phyloP scores from a whole-genome alignment of 2,797 vertebrate species.

The Sphenodon punctatus region DNA sequence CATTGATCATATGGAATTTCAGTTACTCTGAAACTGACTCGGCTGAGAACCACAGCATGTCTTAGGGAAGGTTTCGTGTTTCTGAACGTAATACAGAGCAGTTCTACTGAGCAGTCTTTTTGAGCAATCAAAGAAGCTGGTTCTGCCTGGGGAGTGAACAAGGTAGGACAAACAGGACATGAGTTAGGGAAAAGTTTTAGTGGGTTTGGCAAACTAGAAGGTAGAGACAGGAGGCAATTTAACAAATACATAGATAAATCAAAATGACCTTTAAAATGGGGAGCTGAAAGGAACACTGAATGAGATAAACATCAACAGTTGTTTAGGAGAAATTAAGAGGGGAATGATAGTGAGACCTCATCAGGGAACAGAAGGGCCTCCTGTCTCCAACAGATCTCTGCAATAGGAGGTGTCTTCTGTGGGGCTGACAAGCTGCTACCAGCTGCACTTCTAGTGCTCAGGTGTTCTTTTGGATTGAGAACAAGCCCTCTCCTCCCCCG shows the following conservation, averaged over 20 bases:
- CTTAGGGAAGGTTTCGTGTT: background rate
- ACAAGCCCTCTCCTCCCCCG: too few relatives aligned
- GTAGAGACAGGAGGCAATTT: background rate
- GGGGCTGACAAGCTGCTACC: too few relatives aligned
- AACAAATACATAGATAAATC: background rate
- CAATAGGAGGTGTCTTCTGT: too few relatives aligned
- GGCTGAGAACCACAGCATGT: background rate
- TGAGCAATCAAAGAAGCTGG: background rate
- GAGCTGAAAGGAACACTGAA: background rate
- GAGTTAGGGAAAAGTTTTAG: background rate
- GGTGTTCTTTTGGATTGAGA: too few relatives aligned
- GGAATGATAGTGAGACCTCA: background rate
- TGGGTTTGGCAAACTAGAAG: background rate
- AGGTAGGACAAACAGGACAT: background rate
- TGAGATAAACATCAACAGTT: background rate
- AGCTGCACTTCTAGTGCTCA: too few relatives aligned
- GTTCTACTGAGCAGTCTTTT: background rate
- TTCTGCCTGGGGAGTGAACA: background rate
- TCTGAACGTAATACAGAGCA: background rate
- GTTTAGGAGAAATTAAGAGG: background rate
- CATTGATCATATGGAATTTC: conserved; percentile 21
- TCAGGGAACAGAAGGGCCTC: too few relatives aligned
- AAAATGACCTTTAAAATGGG: background rate
- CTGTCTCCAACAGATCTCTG: too few relatives aligned
- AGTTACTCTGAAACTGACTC: background rate